Evolutionary conservation across 37 sponge, comb jelly and placozoan species (phyloP).

Genomic region (Bolinopsis microptera): DNA sequence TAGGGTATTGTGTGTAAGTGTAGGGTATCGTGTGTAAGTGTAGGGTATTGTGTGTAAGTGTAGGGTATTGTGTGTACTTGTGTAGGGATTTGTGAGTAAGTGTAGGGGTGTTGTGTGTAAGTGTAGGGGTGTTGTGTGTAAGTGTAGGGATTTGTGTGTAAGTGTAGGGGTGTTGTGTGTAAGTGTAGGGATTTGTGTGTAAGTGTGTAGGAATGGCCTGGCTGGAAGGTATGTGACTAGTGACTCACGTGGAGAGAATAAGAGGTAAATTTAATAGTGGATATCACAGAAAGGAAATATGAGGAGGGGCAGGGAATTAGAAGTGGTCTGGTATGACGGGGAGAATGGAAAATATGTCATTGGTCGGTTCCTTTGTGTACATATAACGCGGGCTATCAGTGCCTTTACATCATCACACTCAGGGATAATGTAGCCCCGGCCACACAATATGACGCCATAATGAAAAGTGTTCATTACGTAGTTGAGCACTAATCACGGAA

Average conservation of each 20-base stretch:
- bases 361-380: not conserved
- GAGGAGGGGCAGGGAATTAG: not conserved
- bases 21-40: not conserved
- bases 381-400: too few relatives aligned
- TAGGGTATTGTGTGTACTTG: too few relatives aligned
- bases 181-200: too few relatives aligned
- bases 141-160: too few relatives aligned
- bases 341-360: not conserved
- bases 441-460: not conserved
- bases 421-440: not conserved
- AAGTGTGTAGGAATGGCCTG: not conserved
- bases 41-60: too few relatives aligned
- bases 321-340: not conserved
- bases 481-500: too few relatives aligned
- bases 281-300: not conserved
- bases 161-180: too few relatives aligned
- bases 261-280: not conserved
- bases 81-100: too few relatives aligned
- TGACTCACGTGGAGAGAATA: not conserved
- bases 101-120: too few relatives aligned
- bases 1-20: not conserved
- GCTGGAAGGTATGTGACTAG: too few relatives aligned
- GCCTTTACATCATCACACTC: not conserved
- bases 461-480: too few relatives aligned
- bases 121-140: too few relatives aligned